A percentile compares a stretch with the other conserved stretches of the same genome.
phyloP scores from a whole-genome alignment of 30 jellyfish, hydroid and myxozoan genomes.

The Nemopilema nomurai region DNA sequence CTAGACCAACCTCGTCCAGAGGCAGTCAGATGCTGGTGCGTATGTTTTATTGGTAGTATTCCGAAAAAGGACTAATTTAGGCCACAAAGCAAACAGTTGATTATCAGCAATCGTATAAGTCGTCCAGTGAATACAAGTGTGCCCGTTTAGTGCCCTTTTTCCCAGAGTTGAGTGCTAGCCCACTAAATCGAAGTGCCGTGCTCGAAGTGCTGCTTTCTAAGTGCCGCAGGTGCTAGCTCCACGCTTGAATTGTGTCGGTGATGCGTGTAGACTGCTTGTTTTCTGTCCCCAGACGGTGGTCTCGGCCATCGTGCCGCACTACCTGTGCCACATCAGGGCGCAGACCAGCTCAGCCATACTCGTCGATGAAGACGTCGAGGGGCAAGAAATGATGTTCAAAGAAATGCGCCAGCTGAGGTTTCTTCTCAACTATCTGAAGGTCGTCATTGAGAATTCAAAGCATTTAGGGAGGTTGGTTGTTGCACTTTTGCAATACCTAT shows the following conservation, averaged over 20 bases:
- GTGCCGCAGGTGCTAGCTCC: too few relatives aligned
- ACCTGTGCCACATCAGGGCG: constrained; percentile 55
- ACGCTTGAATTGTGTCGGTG: neutral
- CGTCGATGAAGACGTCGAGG: constrained; percentile 26
- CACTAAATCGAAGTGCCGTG: too few relatives aligned
- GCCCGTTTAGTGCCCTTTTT: too few relatives aligned
- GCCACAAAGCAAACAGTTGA: too few relatives aligned
- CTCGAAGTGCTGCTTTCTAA: neutral
- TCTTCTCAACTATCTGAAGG: constrained; percentile 71
- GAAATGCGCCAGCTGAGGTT: constrained; percentile 74
- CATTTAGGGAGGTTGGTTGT: constrained; percentile 72
- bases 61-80: too few relatives aligned
- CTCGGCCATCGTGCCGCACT: constrained; percentile 78
- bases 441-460: constrained; percentile 66
- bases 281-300: constrained; percentile 88
- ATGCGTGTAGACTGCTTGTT: neutral
- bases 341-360: constrained; percentile 29
- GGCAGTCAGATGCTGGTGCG: constrained; percentile 92
- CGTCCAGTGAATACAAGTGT: too few relatives aligned
- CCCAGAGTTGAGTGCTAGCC: too few relatives aligned
- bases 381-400: constrained; percentile 47
- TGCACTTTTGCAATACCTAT: neutral
- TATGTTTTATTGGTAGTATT: too few relatives aligned
- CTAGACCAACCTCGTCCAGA: constrained; percentile 81
- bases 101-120: too few relatives aligned